Evolutionary conservation across 1,140 invertebrate species (phyloP).

Genomic region (Zeugodacus cucurbitae): DNA sequence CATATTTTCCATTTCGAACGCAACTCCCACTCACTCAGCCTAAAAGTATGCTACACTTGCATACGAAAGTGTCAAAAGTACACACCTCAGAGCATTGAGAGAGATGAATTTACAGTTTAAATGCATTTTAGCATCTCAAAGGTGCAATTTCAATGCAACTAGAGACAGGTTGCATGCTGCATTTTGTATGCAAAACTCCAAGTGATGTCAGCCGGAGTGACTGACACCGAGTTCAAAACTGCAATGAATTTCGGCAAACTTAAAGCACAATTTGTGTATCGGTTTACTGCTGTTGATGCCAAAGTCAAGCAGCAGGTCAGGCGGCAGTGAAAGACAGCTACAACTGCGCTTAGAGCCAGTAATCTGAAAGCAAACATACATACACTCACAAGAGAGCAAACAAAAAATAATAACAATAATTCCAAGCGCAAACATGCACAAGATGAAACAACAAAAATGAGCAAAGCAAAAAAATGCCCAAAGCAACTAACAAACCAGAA

Average conservation of each 20-base stretch:
- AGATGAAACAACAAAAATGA: constrained; percentile 7
- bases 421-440: neutral
- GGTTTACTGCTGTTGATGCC: neutral
- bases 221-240: neutral
- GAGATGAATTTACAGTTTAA: neutral
- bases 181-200: neutral
- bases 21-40: neutral
- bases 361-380: neutral
- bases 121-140: neutral
- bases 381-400: neutral
- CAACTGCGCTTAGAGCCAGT: neutral
- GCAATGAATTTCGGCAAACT: neutral
- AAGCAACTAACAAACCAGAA: constrained; percentile 24
- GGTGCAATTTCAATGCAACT: neutral
- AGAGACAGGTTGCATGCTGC: neutral
- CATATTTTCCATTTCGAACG: too few relatives aligned
- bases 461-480: too few relatives aligned
- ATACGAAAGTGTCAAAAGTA: neutral
- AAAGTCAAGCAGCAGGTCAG: constrained; percentile 31
- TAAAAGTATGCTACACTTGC: neutral
- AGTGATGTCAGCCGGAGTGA: neutral
- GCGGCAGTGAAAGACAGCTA: neutral
- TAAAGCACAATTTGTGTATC: neutral
- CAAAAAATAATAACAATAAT: constrained; percentile 24
- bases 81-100: neutral